These are phyloP conservation scores for Sminthurides aquaticus DNA, from an alignment of 2,888 invertebrate species.

Conservation along the genomic window DNA sequence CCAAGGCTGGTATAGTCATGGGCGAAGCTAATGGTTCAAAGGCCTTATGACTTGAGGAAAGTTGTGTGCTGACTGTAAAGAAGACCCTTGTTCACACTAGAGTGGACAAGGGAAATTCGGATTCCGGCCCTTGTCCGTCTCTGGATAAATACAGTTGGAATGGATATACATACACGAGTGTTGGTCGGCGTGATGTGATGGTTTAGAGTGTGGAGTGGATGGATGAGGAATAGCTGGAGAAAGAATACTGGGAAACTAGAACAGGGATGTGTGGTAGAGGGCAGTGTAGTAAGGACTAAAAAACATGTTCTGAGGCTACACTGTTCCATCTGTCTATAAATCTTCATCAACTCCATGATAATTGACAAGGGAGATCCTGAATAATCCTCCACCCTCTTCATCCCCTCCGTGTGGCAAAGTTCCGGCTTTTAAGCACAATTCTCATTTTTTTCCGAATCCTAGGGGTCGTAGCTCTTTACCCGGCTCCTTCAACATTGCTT, in stretches of 20 bases:
- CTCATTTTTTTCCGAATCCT: not conserved
- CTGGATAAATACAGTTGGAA: no score
- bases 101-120: not conserved
- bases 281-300: not conserved
- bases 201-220: no score
- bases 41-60: not conserved
- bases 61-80: not conserved
- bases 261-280: no score
- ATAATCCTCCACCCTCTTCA: not conserved
- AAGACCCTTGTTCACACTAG: not conserved
- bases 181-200: no score
- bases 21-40: not conserved
- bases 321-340: constrained; percentile 20
- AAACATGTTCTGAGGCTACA: not conserved
- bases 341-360: constrained; percentile 39
- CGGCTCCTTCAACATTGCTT: not conserved
- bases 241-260: no score
- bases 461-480: not conserved
- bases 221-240: no score
- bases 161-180: no score
- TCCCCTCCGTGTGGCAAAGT: not conserved
- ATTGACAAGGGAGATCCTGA: constrained; percentile 30
- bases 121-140: no score
- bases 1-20: no score
- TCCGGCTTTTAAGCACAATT: not conserved